These are phyloP conservation scores for Ormyrus thymus DNA, from an alignment of 2,888 invertebrate genomes.

Conservation along the genomic window DNA sequence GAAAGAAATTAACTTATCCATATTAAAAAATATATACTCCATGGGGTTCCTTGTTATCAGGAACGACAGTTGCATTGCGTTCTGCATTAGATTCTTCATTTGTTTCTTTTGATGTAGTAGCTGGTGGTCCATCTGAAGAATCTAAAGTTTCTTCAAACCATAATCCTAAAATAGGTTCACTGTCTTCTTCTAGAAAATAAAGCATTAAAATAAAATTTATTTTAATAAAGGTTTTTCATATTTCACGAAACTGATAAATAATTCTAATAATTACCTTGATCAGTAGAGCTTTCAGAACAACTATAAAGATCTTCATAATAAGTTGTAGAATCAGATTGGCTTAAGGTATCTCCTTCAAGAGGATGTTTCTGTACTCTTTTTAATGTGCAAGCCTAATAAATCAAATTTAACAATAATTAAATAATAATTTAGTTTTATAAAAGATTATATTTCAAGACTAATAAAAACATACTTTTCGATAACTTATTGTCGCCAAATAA, in stretches of 20 bases:
- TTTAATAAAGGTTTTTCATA: not conserved
- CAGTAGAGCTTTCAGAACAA: constrained; percentile 92
- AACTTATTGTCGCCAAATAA: constrained; percentile 91
- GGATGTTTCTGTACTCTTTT: constrained; percentile 89
- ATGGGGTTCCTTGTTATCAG: constrained; percentile 87
- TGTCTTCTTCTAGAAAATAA: constrained; percentile 79
- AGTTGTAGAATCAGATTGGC: constrained; percentile 94
- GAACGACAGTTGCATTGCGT: constrained; percentile 80
- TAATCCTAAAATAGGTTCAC: constrained; percentile 90
- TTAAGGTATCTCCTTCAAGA: constrained; percentile 89
- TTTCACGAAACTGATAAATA: constrained; percentile 8
- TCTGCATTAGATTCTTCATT: constrained; percentile 76
- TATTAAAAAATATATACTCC: constrained; percentile 75
- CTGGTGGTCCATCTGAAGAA: constrained; percentile 81
- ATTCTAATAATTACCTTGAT: constrained; percentile 81
- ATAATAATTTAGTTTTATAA: constrained; percentile 29
- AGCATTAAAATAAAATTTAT: constrained; percentile 66
- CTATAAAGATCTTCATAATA: constrained; percentile 96
- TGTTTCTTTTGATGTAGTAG: constrained; percentile 78
- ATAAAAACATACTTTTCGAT: constrained; percentile 81
- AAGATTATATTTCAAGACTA: not conserved
- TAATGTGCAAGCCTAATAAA: constrained; percentile 82
- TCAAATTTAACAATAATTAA: constrained; percentile 18
- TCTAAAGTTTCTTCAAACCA: constrained; percentile 97
- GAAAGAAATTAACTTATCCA: constrained; percentile 11